These are phyloP conservation scores for Chloroceryle aenea DNA, from an alignment of 2,113 vertebrate species.

Conservation along the genomic window DNA sequence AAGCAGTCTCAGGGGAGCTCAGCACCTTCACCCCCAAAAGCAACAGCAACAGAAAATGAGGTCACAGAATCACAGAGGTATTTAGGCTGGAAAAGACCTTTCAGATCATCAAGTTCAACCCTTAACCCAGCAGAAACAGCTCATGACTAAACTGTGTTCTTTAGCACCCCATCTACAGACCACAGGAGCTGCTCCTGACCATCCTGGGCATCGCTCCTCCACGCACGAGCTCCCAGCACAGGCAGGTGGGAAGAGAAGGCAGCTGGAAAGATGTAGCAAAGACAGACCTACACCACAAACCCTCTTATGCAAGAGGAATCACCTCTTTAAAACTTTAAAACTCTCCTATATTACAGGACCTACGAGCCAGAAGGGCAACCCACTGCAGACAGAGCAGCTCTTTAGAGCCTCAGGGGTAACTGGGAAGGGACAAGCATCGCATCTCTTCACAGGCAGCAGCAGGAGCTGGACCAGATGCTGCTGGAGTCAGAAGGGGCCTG, in stretches of 20 bases:
- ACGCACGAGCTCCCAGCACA: neutral
- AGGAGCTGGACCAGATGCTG: neutral
- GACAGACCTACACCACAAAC: neutral
- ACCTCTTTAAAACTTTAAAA: neutral
- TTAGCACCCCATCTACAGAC: neutral
- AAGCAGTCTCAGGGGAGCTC: neutral
- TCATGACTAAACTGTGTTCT: neutral
- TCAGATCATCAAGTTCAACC: neutral
- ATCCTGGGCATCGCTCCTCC: neutral
- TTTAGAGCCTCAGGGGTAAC: neutral
- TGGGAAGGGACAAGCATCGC: rapidly evolving
- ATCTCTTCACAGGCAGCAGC: neutral
- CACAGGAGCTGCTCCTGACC: neutral
- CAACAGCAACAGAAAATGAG: neutral
- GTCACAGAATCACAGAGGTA: neutral
- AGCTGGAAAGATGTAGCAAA: neutral
- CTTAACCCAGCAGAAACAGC: neutral
- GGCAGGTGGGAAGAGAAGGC: neutral
- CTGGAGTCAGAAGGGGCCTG: neutral
- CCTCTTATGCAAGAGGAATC: neutral
- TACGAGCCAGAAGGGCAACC: neutral
- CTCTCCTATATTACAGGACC: rapidly evolving
- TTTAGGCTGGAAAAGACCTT: neutral
- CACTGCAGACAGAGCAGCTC: neutral
- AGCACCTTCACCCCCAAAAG: neutral